Conservation (phyloP, 2,797 vertebrate species). For the Darevskia mixta region DNA sequence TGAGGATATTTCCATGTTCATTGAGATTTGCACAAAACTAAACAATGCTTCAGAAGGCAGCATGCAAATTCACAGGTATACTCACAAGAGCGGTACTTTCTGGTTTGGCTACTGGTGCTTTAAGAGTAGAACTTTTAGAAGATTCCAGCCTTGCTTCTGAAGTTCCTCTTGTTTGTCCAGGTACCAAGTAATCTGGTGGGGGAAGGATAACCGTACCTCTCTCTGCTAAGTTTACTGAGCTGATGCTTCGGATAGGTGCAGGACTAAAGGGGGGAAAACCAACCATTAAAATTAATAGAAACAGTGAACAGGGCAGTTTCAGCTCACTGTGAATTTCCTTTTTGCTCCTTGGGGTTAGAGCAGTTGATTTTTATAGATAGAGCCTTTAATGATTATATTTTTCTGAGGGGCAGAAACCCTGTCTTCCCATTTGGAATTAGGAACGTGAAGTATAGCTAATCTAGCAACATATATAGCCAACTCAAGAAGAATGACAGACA, state of each 20-base stretch:
- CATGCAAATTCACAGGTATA: conserved; percentile 9
- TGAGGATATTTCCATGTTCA: conserved; percentile 17
- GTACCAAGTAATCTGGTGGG: conserved; percentile 89
- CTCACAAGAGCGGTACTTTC: conserved; percentile 73
- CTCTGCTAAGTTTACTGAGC: conserved; percentile 84
- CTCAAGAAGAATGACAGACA: not conserved
- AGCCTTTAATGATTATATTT: not conserved
- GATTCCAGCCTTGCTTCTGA: conserved; percentile 53
- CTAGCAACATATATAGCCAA: too few relatives aligned
- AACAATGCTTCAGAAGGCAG: not conserved
- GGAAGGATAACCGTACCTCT: conserved; percentile 86
- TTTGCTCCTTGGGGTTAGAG: not conserved
- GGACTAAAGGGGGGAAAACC: conserved; percentile 64
- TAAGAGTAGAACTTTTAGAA: conserved; percentile 59
- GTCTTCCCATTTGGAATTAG: not conserved
- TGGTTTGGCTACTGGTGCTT: not conserved
- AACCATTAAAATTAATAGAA: not conserved
- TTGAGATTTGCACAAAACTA: not conserved
- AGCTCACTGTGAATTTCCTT: not conserved
- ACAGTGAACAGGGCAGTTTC: not conserved
- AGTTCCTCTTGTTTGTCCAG: conserved; percentile 46
- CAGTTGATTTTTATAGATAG: too few relatives aligned
- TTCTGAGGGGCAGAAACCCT: not conserved
- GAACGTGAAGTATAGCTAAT: not conserved
- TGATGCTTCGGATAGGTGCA: conserved; percentile 82